Evolutionary conservation across 1,140 invertebrate genomes (phyloP), one percentile per base, ranked within the genome.

Genomic region (Drosophila trapezifrons): DNA sequence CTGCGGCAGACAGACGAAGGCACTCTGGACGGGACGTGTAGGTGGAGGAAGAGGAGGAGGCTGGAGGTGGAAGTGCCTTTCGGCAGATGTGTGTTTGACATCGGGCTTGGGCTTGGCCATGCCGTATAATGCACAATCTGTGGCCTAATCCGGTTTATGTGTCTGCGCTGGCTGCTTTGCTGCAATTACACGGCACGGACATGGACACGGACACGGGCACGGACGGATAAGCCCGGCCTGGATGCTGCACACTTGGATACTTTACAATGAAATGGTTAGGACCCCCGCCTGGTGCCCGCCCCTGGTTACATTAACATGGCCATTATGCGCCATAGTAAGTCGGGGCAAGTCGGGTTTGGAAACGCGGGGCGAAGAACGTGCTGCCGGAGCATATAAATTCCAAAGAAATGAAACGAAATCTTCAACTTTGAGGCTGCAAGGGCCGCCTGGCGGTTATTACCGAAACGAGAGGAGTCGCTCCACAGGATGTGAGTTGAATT

Each of bases 381-480:
- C 46, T 40, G 54, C 58, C 51, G 42, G 70, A 73, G 55, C 69
- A 78, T 56, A 85, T 74, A 77, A 72, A 84, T 85, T 69, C 43
- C 52, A 27, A 51, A 43, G 51, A 78, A 80, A 81, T 81, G 77
- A 80, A 78, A 75, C 35, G 37, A 81, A 86, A 64, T 85, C 82
- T 86, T 78, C 57, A 86, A 65, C 45, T 82, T 75, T 37, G 51
- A 67, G 55, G 43, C 51, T 81, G 82, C 82, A 81, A 86, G 78
- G 75, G 83, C 78, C 82, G 82, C 82, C 75, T 86, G 75, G 82
- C 57, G 83, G 78, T 87, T 87, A 87, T 86, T 82, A 86, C 82
- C 59, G 12, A 42, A 58, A 57, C 27, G 54, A 57, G 46, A 40
- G 22, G 46, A 32, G 52, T 29, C 7, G 42, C 29, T 35, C 12